A percentile compares a stretch with the other conserved stretches of the same genome.
Conservation (phyloP, 1,140 invertebrate genomes). For the Eumeta japonica region DNA sequence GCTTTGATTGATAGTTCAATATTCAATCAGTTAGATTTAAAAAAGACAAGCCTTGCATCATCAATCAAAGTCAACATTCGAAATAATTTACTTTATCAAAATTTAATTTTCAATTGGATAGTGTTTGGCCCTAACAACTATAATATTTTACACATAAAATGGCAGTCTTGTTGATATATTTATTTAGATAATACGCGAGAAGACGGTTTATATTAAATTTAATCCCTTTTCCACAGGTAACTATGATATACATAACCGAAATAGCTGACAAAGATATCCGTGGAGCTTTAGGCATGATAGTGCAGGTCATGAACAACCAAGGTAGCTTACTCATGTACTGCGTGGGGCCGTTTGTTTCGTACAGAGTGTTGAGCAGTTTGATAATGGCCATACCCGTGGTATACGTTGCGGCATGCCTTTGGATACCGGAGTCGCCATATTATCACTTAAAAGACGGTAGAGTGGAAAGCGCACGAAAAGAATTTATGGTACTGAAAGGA, state of each 20-base stretch:
- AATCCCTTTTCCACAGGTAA: constrained; percentile 53
- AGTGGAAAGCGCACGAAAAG: constrained; percentile 42
- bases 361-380: constrained; percentile 51
- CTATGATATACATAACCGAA: constrained; percentile 70
- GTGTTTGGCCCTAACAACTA: too few species aligned
- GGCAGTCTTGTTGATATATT: too few species aligned
- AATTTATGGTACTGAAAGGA: constrained; percentile 45
- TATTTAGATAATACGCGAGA: too few species aligned
- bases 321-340: constrained; percentile 60
- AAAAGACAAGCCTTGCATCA: too few species aligned
- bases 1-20: too few species aligned
- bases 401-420: constrained; percentile 63
- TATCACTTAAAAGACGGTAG: constrained; percentile 63
- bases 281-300: constrained; percentile 66
- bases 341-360: constrained; percentile 60
- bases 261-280: constrained; percentile 68
- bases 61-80: too few species aligned
- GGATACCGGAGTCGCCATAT: constrained; percentile 79
- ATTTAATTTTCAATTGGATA: too few species aligned
- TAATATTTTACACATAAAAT: too few species aligned
- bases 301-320: constrained; percentile 68
- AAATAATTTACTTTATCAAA: too few species aligned
- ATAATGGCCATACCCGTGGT: constrained; percentile 48
- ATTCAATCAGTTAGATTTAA: too few species aligned
- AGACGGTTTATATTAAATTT: too few species aligned